Evolutionary conservation across 1,140 invertebrate species (phyloP), one percentile per base, ranked within the genome.

Genomic region (Drosophila melanica): DNA sequence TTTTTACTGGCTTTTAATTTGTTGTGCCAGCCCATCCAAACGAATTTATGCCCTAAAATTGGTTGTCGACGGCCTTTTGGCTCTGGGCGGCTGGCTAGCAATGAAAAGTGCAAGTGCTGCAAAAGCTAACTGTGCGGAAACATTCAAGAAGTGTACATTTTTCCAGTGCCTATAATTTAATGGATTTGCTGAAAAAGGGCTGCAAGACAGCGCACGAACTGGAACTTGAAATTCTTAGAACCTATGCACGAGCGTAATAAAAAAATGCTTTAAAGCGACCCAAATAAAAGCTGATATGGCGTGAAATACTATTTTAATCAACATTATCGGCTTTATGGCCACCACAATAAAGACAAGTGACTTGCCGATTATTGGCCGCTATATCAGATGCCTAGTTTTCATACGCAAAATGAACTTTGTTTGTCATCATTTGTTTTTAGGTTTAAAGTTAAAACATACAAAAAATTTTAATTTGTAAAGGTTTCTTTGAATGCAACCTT

Each of bases 91-190:
- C 37, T 44, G 59, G 57, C 37, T 44, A 54, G 57, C 63, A 79
- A 57, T 70, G 69, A 80, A 86, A 86, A 79, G 67, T 86, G 81
- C 81, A 81, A 87, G 81, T 79, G 65, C 75, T 72, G 78, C 82
- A 86, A 76, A 87, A 81, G 67, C 42, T 76, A 86, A 86, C 82
- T 78, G 78, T 79, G 82, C 72, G 82, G 82, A 86, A 86, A 86
- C 85, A 87, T 87, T 86, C 79, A 81, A 86, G 82, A 59, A 86
- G 75, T 85, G 62, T 50, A 72, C 51, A 78, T 71, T 76, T 75
- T 69, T 75, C 62, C 62, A 50, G 7, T 58, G 44, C 55, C 48
- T 20, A 58, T 54, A 65, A 77, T 63, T 67, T 78, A 60, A 75
- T 77, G 75, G 79, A 14, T 47, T 60, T 41, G 53, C 63, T 48